phyloP scores from a whole-genome alignment of 2,113 vertebrate species.

The Peucedramus taeniatus region DNA sequence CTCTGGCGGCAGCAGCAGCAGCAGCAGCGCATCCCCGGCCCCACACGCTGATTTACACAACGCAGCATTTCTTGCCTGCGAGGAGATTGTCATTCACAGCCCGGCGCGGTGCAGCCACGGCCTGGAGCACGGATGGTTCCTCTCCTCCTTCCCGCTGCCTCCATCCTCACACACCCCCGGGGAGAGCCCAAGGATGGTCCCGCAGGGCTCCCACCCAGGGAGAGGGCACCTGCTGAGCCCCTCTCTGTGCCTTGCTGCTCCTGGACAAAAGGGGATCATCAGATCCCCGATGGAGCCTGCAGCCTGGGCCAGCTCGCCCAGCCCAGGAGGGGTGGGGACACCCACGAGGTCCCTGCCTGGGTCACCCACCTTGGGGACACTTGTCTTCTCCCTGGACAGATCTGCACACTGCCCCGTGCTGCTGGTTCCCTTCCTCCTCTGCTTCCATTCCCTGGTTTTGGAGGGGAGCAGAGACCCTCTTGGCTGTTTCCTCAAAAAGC shows the following conservation, averaged over 20 bases:
- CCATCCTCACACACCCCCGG: fast-evolving
- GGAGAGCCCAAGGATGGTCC: background rate
- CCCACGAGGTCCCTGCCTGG: fast-evolving
- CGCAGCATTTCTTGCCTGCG: background rate
- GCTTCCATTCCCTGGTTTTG: background rate
- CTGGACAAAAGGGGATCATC: background rate
- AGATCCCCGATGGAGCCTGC: fast-evolving
- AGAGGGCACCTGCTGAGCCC: background rate
- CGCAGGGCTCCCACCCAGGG: background rate
- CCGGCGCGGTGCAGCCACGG: background rate
- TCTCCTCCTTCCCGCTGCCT: background rate
- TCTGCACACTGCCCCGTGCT: fast-evolving
- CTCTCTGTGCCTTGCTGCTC: background rate
- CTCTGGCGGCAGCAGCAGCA: background rate
- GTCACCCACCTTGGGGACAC: fast-evolving
- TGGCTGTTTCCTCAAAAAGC: background rate
- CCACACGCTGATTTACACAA: background rate
- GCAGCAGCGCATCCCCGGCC: background rate
- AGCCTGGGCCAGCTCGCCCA: background rate
- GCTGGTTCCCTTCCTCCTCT: background rate
- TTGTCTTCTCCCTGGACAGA: fast-evolving
- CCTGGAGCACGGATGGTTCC: background rate
- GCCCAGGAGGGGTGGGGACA: background rate
- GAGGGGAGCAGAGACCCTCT: background rate
- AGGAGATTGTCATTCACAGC: background rate